A percentile compares a stretch with the other conserved stretches of the same genome.
These are phyloP conservation scores for Brachionichthys hirsutus DNA, from an alignment of 2,113 vertebrate species.

Conservation along the genomic window DNA sequence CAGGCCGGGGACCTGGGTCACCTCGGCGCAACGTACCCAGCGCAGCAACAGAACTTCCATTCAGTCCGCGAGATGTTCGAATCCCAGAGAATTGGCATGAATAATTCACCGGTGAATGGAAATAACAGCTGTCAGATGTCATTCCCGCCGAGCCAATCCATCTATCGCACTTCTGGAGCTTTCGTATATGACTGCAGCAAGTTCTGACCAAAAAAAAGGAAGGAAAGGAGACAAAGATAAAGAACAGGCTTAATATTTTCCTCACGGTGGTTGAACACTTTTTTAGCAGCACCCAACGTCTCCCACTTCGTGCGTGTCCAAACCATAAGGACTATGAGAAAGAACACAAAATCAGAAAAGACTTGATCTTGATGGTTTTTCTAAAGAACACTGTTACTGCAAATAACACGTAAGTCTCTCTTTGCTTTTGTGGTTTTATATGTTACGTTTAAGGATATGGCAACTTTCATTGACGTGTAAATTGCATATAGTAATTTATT, in stretches of 20 bases:
- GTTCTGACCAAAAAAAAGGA: slow-evolving; percentile 85
- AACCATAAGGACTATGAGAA: slow-evolving; percentile 75
- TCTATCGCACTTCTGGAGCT: slow-evolving; percentile 93
- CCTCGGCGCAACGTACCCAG: slow-evolving; percentile 83
- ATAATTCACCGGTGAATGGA: slow-evolving; percentile 87
- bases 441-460: slow-evolving; percentile 73
- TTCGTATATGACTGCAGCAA: slow-evolving; percentile 98
- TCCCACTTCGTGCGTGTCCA: slow-evolving; percentile 9
- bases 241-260: slow-evolving; percentile 25
- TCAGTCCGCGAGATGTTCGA: slow-evolving; percentile 93
- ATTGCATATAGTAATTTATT: slow-evolving; percentile 99
- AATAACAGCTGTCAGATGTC: slow-evolving; percentile 98
- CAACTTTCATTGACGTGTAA: slow-evolving; percentile 92
- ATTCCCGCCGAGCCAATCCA: slow-evolving; percentile 89
- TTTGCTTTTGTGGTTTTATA: slow-evolving; percentile 80
- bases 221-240: too few relatives aligned
- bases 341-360: slow-evolving; percentile 76
- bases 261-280: slow-evolving; percentile 53
- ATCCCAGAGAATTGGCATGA: slow-evolving; percentile 87
- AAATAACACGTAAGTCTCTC: slow-evolving; percentile 96
- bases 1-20: slow-evolving; percentile 89
- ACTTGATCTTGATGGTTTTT: slow-evolving; percentile 83
- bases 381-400: slow-evolving; percentile 96
- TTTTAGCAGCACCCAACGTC: slow-evolving; percentile 48
- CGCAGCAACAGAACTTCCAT: slow-evolving; percentile 93